phyloP scores from a whole-genome alignment of 2,113 vertebrate genomes.

The Centrocercus urophasianus region DNA sequence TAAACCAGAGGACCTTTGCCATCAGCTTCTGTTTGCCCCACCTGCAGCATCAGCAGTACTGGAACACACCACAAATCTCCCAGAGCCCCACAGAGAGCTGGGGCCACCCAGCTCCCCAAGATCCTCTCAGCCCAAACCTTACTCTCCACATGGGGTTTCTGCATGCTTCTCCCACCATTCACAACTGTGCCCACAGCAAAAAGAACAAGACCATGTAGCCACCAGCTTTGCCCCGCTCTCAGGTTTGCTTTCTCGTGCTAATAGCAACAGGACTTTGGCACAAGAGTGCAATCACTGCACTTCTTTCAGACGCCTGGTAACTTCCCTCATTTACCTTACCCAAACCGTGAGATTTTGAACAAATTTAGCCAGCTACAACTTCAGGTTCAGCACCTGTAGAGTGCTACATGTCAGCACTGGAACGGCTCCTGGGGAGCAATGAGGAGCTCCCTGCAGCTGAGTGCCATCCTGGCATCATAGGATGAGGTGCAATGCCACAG shows the following conservation, averaged over 20 bases:
- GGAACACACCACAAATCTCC: no score
- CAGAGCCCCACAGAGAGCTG: background rate
- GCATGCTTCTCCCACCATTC: background rate
- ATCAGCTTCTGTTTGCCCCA: background rate
- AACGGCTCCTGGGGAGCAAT: no score
- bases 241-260: fast-evolving
- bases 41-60: background rate
- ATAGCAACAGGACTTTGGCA: fast-evolving
- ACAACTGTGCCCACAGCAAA: fast-evolving
- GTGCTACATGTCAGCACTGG: background rate
- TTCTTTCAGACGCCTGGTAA: background rate
- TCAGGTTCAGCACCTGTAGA: background rate
- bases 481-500: no score
- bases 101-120: no score
- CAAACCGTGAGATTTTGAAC: background rate
- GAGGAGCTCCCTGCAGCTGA: no score
- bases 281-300: background rate
- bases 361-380: background rate
- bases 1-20: background rate
- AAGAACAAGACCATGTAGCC: fast-evolving
- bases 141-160: no score
- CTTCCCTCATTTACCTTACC: background rate
- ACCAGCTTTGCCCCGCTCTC: background rate
- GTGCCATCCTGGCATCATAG: background rate
- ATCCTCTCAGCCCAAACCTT: no score